Percentiles rank a stretch among this genome's conserved stretches.
Conservation (phyloP, 2,888 invertebrate genomes). For the Incurvaria masculella region DNA sequence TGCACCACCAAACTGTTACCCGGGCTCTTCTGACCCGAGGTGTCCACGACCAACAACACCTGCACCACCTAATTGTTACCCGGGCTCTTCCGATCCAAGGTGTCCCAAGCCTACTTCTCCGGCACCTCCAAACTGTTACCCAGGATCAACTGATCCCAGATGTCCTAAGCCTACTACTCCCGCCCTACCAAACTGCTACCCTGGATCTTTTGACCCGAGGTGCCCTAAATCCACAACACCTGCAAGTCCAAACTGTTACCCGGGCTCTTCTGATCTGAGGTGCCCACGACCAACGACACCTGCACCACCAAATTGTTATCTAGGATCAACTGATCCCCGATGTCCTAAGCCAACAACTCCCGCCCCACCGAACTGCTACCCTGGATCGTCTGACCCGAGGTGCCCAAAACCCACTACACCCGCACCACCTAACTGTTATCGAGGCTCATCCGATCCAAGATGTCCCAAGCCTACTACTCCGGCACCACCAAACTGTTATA, state of each 20-base stretch:
- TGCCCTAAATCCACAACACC: slow-evolving; percentile 20
- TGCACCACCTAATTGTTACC: slow-evolving; percentile 20
- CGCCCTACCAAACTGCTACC: slow-evolving; percentile 22
- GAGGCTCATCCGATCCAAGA: slow-evolving; percentile 23
- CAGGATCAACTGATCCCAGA: slow-evolving; percentile 24
- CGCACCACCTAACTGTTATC: slow-evolving; percentile 20
- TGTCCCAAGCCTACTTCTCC: slow-evolving; percentile 19
- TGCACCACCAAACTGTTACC: slow-evolving; percentile 19
- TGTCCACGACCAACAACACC: slow-evolving; percentile 24
- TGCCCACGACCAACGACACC: slow-evolving; percentile 18
- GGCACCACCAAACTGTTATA: slow-evolving; percentile 19
- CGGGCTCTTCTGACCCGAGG: slow-evolving; percentile 23
- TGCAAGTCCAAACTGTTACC: slow-evolving; percentile 18
- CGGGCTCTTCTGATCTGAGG: slow-evolving; percentile 23
- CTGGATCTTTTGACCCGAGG: slow-evolving; percentile 24
- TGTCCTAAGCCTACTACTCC: slow-evolving; percentile 20
- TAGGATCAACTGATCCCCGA: slow-evolving; percentile 22
- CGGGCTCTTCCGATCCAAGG: slow-evolving; percentile 17
- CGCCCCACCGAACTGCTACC: slow-evolving; percentile 15
- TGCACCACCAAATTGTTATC: slow-evolving; percentile 14
- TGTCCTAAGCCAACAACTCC: slow-evolving; percentile 24
- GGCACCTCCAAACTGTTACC: slow-evolving; percentile 24
- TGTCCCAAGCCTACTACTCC: slow-evolving; percentile 19
- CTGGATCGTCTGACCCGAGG: slow-evolving; percentile 16
- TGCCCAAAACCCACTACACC: slow-evolving; percentile 21